phyloP scores from a whole-genome alignment of 2,888 invertebrate species.

The Hipparchia sbordonii region DNA sequence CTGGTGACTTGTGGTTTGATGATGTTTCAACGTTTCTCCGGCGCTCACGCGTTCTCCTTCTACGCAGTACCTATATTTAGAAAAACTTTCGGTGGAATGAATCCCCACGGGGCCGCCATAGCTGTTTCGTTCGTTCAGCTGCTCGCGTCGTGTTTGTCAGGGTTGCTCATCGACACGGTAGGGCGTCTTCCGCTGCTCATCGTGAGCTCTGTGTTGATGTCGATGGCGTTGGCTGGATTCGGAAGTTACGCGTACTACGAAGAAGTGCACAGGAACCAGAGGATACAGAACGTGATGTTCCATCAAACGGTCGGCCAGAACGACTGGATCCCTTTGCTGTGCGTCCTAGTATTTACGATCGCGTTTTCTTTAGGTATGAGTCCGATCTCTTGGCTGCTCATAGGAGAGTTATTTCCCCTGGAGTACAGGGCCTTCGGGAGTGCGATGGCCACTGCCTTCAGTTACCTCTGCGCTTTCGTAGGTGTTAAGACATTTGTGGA shows the following conservation, averaged over 20 bases:
- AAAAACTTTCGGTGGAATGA: slow-evolving; percentile 91
- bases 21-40: slow-evolving; percentile 93
- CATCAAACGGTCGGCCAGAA: slow-evolving; percentile 83
- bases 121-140: slow-evolving; percentile 93
- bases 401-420: slow-evolving; percentile 91
- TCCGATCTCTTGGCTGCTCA: slow-evolving; percentile 93
- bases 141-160: slow-evolving; percentile 91
- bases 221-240: slow-evolving; percentile 92
- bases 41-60: slow-evolving; percentile 92
- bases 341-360: slow-evolving; percentile 91
- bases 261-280: slow-evolving; percentile 84
- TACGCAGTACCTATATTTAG: slow-evolving; percentile 94
- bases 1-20: slow-evolving; percentile 92
- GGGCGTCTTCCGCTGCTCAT: slow-evolving; percentile 92
- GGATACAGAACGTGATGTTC: slow-evolving; percentile 78
- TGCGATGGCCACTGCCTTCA: slow-evolving; percentile 92
- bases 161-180: slow-evolving; percentile 91
- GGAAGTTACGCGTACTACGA: slow-evolving; percentile 93
- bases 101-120: slow-evolving; percentile 92
- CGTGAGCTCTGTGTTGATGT: slow-evolving; percentile 92
- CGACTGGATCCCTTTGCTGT: slow-evolving; percentile 92
- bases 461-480: slow-evolving; percentile 93
- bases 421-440: slow-evolving; percentile 94
- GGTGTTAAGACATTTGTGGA: slow-evolving; percentile 94
- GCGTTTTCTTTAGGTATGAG: slow-evolving; percentile 94